Conservation (phyloP, 2,797 vertebrate genomes). For the Hephaestus fuliginosus region DNA sequence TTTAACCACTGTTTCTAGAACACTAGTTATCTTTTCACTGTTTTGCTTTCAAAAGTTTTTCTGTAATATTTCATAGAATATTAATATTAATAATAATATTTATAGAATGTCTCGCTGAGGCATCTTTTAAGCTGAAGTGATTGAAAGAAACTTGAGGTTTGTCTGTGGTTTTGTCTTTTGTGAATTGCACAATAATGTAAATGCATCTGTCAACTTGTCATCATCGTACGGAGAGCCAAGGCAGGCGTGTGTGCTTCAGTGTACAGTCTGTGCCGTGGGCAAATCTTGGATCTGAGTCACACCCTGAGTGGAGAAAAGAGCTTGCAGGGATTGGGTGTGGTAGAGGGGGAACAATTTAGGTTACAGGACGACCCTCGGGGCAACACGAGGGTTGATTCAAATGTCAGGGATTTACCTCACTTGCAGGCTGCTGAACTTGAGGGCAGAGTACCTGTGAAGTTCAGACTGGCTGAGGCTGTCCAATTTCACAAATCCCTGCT, state of each 20-base stretch:
- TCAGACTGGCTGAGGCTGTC: neutral
- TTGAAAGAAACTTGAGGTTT: conserved; percentile 17
- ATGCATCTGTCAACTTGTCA: conserved; percentile 37
- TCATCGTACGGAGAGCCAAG: conserved; percentile 26
- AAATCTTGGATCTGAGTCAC: conserved; percentile 74
- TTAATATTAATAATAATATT: no score
- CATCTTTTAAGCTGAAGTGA: conserved; percentile 6
- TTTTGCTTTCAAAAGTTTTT: neutral
- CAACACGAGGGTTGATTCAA: conserved; percentile 12
- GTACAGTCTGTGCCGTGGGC: conserved; percentile 46
- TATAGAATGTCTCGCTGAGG: neutral
- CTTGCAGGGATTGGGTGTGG: conserved; percentile 34
- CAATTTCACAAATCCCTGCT: neutral
- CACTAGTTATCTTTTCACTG: neutral
- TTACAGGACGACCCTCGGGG: conserved; percentile 15
- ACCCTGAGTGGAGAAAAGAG: conserved; percentile 41
- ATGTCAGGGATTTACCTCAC: conserved; percentile 21
- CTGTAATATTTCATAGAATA: neutral
- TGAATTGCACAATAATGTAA: conserved; percentile 38
- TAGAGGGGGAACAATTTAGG: conserved; percentile 28
- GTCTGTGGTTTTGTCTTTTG: conserved; percentile 37
- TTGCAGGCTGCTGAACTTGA: neutral
- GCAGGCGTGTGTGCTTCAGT: conserved; percentile 2
- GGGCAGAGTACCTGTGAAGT: conserved; percentile 4
- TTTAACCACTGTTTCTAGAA: neutral